Base-by-base conservation (phyloP, 2,888 invertebrate genomes). In the Epicampocera succincta region DNA sequence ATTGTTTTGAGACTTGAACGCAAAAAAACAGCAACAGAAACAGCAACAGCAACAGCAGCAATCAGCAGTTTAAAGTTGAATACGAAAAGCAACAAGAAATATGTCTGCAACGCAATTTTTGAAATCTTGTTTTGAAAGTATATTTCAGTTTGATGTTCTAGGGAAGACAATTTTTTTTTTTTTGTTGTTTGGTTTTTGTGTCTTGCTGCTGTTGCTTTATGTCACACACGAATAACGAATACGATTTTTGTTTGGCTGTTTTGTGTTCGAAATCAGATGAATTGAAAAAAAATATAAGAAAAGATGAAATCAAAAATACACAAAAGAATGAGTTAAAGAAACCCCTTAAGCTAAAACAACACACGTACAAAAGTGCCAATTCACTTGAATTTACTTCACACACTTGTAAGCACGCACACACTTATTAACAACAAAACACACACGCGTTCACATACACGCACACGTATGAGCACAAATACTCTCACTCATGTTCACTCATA, bases 321-420 rank as follows among this genome's bases (percentile, higher is more conserved):
- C 61, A 71, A 61, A 73, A 66, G 61, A 79, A 72, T 73, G 60
- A 66, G 60, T 66, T 74, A 42, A 66, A 68, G 52, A 68, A 73
- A 72, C 80, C 79, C 74, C 69, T 69, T 33, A 75, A 63, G 80
- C 69, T 69, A 69, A 74, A 74, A 80, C 56, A 72, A 76, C 72
- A 71, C 80, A 76, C 76, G 76, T 76, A 80, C 76, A 72, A 76
- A 80, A 80, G 80, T 80, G 80, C 66, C 80, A 80, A 76, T 80
- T 80, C 76, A 72, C 76, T 73, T 76, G 80, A 80, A 72, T 76
- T 80, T 76, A 61, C 42, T 72, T 61, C 52, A 73, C 71, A 77
- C 58, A 65, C 63, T 63, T 58, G 52, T 58, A 63, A 33, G 13
- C 11, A 60, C 15, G 60, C 15, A 25, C 21, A 19, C 11, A 38